These are phyloP conservation scores for Tupaia chinensis DNA, from an alignment of 2,113 vertebrate species.

Conservation along the genomic window DNA sequence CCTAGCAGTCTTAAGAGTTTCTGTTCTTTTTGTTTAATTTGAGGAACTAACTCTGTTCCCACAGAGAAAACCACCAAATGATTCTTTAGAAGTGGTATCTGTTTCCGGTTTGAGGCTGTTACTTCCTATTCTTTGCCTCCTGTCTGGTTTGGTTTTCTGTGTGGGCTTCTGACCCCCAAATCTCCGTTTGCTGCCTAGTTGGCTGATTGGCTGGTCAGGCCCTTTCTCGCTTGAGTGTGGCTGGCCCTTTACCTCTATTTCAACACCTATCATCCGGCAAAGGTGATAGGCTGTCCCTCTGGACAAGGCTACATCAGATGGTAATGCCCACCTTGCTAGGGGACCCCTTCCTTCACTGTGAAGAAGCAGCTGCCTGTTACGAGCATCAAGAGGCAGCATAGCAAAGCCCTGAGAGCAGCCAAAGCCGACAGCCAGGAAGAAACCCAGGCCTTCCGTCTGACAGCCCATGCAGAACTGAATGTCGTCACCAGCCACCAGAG, in stretches of 20 bases:
- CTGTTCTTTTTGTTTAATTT: conserved; percentile 9
- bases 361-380: not conserved
- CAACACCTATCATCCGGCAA: not conserved
- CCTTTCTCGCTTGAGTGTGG: not conserved
- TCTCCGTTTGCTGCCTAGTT: not conserved
- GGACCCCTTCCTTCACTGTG: not conserved
- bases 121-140: not conserved
- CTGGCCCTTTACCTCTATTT: not conserved
- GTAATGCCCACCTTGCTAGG: not conserved
- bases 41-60: not conserved
- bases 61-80: not conserved
- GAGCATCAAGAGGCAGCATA: not conserved
- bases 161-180: not conserved
- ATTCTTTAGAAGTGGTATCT: not conserved
- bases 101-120: not conserved
- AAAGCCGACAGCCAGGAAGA: not conserved
- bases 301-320: not conserved
- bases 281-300: not conserved
- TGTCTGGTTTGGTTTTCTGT: not conserved
- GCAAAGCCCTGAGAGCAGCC: not conserved
- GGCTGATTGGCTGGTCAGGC: not conserved
- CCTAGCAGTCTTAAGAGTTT: not conserved
- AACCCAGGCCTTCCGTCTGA: not conserved
- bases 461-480: not conserved
- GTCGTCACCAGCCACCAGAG: not conserved